Conservation (phyloP, 1,140 invertebrate genomes). For the Potamilus streckersoni region DNA sequence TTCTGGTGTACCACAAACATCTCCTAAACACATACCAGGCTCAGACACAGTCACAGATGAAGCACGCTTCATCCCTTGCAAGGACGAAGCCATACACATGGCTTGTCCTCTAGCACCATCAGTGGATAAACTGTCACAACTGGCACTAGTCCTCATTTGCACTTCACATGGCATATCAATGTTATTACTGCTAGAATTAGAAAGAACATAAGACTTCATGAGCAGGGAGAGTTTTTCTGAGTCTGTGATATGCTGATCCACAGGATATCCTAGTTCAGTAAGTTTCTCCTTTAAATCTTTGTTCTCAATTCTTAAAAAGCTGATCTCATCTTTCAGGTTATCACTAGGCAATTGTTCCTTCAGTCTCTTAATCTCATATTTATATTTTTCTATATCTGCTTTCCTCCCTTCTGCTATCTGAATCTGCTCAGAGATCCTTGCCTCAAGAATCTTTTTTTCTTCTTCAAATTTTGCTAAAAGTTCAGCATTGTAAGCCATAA, state of each 20-base stretch:
- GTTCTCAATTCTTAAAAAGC: slow-evolving; percentile 61
- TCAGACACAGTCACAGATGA: slow-evolving; percentile 72
- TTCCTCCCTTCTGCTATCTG: slow-evolving; percentile 64
- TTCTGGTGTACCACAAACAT: slow-evolving; percentile 58
- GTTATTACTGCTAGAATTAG: slow-evolving; percentile 18
- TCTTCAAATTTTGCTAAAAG: slow-evolving; percentile 67
- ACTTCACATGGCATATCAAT: slow-evolving; percentile 30
- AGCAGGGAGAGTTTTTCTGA: slow-evolving; percentile 61
- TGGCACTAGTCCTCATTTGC: slow-evolving; percentile 46
- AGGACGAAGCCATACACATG: slow-evolving; percentile 12
- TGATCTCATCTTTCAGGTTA: slow-evolving; percentile 57
- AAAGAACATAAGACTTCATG: slow-evolving; percentile 37
- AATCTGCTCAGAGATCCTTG: slow-evolving; percentile 64
- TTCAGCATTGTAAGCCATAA: slow-evolving; percentile 69
- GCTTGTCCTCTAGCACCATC: slow-evolving; percentile 37
- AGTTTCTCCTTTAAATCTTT: slow-evolving; percentile 57
- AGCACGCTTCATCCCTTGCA: slow-evolving; percentile 35
- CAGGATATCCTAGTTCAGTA: slow-evolving; percentile 59
- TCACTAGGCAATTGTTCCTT: slow-evolving; percentile 53
- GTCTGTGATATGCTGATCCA: slow-evolving; percentile 64
- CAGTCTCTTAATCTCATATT: slow-evolving; percentile 60
- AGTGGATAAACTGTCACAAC: slow-evolving; percentile 58
- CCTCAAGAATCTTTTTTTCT: slow-evolving; percentile 64
- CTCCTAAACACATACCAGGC: slow-evolving; percentile 50
- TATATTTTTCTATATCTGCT: slow-evolving; percentile 66